Base-by-base conservation (phyloP, 2,888 invertebrate genomes). In the Calliopum simillimum region DNA sequence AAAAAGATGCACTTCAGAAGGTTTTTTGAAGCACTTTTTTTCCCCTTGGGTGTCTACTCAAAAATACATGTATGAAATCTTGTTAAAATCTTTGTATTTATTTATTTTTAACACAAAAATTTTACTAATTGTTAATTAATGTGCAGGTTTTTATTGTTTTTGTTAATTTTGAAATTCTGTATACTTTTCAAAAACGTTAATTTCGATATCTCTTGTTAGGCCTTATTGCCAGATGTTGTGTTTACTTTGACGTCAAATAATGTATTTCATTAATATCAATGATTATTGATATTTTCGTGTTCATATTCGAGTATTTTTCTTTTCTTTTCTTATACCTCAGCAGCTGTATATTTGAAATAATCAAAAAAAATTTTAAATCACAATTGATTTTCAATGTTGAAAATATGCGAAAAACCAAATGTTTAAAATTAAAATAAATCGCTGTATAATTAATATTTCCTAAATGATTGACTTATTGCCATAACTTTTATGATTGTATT, bases 391-490 rank as follows among this genome's bases (percentile, higher is more conserved):
- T 46, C 61, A 61, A 61, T 61, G 61, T 61, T 61, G 14, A 46
- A 61, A 13, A 44, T 13, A n/a, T 33, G 33, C 8, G 23, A 61
- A 46, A 19, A 61, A 13, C 23, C 14, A 61, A 46, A 61, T 46
- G 44, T 61, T 61, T 61, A 23, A 46, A 46, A 46, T 61, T 46
- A 61, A 46, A 59, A 13, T 44, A 44, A 59, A 59, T 44, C 25
- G 59, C n/a, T 23, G 19, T 55, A 44, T 80, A 79, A 80, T 79
- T 76, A 79, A 73, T 68, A 74, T 33, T 67, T 64, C 12, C 68
- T 73, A 67, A 79, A 61, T 76, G 80, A 80, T 79, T 78, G 81
- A 80, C 74, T 81, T 77, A 80, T 79, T 75, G 73, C 73, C 73
- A 73, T 77, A 75, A 76, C 74, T 72, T 69, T 63, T 58, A 63